A percentile compares a stretch with the other conserved stretches of the same genome.
phyloP scores from a whole-genome alignment of 2,113 vertebrate genomes.

The Prunella fulvescens region DNA sequence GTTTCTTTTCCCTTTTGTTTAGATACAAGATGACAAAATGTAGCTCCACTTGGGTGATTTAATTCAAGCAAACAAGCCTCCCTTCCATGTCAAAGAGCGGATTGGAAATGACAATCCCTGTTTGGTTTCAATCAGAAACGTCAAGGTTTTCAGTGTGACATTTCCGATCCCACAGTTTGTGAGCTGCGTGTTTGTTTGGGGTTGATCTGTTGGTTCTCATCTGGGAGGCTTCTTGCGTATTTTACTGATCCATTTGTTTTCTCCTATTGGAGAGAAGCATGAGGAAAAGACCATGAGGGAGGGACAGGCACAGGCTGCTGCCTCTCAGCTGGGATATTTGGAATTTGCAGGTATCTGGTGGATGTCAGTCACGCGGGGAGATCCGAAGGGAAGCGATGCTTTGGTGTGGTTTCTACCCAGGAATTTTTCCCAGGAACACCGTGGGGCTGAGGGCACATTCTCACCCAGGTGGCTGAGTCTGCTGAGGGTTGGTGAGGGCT shows the following conservation, averaged over 20 bases:
- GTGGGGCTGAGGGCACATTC: not conserved
- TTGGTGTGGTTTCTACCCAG: not conserved
- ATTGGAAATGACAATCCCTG: not conserved
- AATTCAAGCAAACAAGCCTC: constrained; percentile 3
- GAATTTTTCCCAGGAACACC: not conserved
- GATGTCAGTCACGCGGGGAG: rapidly evolving
- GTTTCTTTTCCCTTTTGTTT: not conserved
- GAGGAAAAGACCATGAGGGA: not conserved
- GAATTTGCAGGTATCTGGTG: not conserved
- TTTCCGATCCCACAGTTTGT: not conserved
- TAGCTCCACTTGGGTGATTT: not conserved
- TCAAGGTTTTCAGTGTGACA: not conserved
- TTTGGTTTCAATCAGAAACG: constrained; percentile 32
- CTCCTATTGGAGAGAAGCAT: rapidly evolving
- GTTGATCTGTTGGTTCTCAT: not conserved
- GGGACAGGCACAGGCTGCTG: not conserved
- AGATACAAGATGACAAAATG: not conserved
- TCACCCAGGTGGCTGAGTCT: rapidly evolving
- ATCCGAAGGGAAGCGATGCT: not conserved
- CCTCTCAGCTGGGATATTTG: not conserved
- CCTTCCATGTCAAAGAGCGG: not conserved
- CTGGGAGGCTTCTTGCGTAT: not conserved
- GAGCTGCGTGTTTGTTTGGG: not conserved
- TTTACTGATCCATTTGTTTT: not conserved
- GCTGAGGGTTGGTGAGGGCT: not conserved